Base-by-base conservation (phyloP, 1,140 invertebrate genomes). In the Aleiodes sp. region DNA sequence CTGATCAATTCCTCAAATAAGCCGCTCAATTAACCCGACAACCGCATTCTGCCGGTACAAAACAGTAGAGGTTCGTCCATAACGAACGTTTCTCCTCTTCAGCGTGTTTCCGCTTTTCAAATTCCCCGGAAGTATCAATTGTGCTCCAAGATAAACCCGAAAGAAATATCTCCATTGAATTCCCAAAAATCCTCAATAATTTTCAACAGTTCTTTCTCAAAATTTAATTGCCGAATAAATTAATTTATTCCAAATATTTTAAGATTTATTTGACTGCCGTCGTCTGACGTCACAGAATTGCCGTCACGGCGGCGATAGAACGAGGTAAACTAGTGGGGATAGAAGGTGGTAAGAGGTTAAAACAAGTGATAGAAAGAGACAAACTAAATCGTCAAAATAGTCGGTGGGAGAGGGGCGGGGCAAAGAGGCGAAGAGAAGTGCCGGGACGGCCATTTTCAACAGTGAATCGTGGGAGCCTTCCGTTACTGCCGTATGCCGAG, bases 391-490 rank as follows among this genome's bases (percentile, higher is more conserved):
- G 10, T 10, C n/a, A n/a, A n/a, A n/a, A n/a, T n/a, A n/a, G n/a
- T n/a, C n/a, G n/a, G 43, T 28, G 67, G 16, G 62, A 29, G 24
- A 43, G 64, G 16, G 28, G 26, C 39, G 39, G 39, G 28, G 12
- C 6, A 35, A 28, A 6, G 26, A 28, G 67, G 67, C 24, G 9
- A 60, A 43, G 59, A 21, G 67, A 57, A 39, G 16, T 33, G 59
- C 37, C 67, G 62, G 73, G 68, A 59, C 59, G 73, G 77, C 77
- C 77, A 79, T 79, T 70, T 79, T 79, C 70, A 70, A 70, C 19
- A 52, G 46, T 73, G 76, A 65, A 64, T 70, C 67, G 72, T 68
- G 70, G 35, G 74, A 75, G 73, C 71, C 63, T 69, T 71, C 73
- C 61, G 75, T 77, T 26, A 29, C 65, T 24, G 59, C 57, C 64